phyloP scores from a whole-genome alignment of 2,888 invertebrate species.

The Geophilus truncorum region DNA sequence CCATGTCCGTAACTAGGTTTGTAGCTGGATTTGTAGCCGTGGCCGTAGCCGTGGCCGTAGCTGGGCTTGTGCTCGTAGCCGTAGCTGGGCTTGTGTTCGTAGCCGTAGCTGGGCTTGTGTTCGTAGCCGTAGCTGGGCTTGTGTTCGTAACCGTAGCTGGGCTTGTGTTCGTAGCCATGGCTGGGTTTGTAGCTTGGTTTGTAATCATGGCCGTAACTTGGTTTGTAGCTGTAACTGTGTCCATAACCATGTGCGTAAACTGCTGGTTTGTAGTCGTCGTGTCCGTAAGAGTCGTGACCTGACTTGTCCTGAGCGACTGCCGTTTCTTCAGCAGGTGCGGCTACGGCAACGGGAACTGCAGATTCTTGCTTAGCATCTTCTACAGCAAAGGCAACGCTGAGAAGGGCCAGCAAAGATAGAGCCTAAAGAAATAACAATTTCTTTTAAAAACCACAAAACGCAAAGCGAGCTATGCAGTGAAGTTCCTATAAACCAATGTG shows the following conservation, averaged over 20 bases:
- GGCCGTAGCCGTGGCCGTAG: neutral
- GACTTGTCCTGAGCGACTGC: constrained; percentile 25
- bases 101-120: neutral
- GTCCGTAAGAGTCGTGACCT: neutral
- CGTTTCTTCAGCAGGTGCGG: neutral
- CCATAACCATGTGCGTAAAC: constrained; percentile 22
- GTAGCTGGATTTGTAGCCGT: constrained; percentile 12
- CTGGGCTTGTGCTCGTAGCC: constrained; percentile 9
- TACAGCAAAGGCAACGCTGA: constrained; percentile 4
- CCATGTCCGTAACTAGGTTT: constrained; percentile 7
- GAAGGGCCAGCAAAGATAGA: constrained; percentile 1
- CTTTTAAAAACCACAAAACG: neutral
- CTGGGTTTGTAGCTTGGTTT: constrained; percentile 13
- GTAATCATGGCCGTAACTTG: neutral
- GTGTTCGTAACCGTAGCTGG: constrained; percentile 27
- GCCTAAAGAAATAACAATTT: neutral
- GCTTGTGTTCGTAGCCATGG: neutral
- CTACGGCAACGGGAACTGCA: neutral
- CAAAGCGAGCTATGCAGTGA: neutral
- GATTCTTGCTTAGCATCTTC: constrained; percentile 17
- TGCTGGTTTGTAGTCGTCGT: constrained; percentile 23
- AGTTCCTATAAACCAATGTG: too few species aligned
- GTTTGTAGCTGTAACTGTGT: constrained; percentile 26
- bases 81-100: constrained; percentile 22
- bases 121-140: constrained; percentile 1